Conservation (phyloP, 2,113 vertebrate genomes). For the Lontra canadensis region DNA sequence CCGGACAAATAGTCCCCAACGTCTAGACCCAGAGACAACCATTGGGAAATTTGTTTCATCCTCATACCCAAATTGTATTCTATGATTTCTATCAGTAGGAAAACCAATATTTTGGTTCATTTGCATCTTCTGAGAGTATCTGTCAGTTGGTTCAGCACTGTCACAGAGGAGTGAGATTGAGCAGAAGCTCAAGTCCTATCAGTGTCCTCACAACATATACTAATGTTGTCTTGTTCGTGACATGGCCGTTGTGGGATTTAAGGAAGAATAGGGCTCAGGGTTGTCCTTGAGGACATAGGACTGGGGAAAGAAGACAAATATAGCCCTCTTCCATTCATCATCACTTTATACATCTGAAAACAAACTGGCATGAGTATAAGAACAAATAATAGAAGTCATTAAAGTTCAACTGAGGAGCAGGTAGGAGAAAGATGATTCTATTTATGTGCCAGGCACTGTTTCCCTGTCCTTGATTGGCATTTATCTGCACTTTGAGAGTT, state of each 20-base stretch:
- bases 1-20: neutral
- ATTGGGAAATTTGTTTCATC: neutral
- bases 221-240: neutral
- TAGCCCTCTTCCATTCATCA: neutral
- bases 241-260: neutral
- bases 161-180: neutral
- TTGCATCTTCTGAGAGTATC: neutral
- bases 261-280: neutral
- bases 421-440: neutral
- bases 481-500: neutral
- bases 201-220: too few species aligned
- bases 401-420: neutral
- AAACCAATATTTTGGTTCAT: neutral
- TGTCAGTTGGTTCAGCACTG: neutral
- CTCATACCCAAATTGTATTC: neutral
- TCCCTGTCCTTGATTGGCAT: neutral
- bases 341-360: neutral
- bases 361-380: neutral
- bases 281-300: neutral
- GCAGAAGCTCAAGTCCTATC: neutral
- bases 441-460: neutral
- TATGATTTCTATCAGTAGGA: neutral
- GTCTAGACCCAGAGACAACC: neutral
- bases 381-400: neutral
- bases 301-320: neutral